A percentile compares a stretch with the other conserved stretches of the same genome.
Evolutionary conservation across 1,140 invertebrate genomes (phyloP).

Genomic region (Cherax quadricarinatus): DNA sequence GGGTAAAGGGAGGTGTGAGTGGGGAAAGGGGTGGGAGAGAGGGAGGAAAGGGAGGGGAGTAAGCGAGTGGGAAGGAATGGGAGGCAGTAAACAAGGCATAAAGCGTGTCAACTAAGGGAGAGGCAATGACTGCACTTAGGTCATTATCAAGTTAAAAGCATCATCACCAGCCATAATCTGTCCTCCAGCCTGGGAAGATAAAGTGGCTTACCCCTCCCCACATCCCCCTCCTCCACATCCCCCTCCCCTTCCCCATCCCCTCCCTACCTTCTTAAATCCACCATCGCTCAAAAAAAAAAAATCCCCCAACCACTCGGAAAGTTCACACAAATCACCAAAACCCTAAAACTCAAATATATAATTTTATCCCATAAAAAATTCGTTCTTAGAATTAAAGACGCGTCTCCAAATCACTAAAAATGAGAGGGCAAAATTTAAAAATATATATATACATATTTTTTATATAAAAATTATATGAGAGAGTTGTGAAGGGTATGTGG

Average conservation of each 20-base stretch:
- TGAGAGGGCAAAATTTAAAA: too few species aligned
- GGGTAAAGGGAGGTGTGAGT: neutral
- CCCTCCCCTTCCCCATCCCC: neutral
- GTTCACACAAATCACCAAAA: neutral
- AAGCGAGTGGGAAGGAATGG: neutral
- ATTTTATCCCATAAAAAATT: neutral
- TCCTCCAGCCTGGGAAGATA: constrained; percentile 51
- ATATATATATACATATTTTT: too few species aligned
- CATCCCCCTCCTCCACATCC: too few species aligned
- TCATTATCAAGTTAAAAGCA: constrained; percentile 71
- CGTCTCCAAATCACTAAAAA: too few species aligned
- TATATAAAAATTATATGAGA: too few species aligned
- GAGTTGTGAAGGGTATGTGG: too few species aligned
- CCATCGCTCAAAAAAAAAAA: neutral
- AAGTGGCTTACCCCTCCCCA: neutral
- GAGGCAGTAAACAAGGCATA: neutral
- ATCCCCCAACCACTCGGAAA: neutral
- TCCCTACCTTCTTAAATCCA: neutral
- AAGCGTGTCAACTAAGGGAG: neutral
- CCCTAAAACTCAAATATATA: too few species aligned
- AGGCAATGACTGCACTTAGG: constrained; percentile 56
- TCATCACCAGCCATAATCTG: constrained; percentile 66
- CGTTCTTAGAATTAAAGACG: too few species aligned
- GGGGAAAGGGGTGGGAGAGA: neutral
- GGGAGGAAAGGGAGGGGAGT: neutral